Percentiles rank a stretch among this genome's conserved stretches.
phyloP scores from a whole-genome alignment of 2,888 invertebrate genomes.

The Pedicia rivosa region DNA sequence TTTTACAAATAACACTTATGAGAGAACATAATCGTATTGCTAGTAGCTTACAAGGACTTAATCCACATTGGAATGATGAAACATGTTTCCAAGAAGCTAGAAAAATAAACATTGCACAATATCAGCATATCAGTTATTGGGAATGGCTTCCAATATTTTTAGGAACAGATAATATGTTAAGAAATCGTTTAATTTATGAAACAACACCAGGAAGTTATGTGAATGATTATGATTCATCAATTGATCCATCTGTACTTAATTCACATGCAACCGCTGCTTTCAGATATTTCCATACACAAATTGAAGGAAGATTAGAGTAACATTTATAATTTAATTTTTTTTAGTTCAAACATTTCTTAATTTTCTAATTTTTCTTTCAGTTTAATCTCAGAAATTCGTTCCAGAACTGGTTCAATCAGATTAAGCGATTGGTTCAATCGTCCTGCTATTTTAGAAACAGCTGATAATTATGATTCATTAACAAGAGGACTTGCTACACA shows the following conservation, averaged over 20 bases:
- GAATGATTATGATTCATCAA: slow-evolving; percentile 34
- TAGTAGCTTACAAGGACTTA: slow-evolving; percentile 26
- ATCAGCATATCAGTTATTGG: slow-evolving; percentile 36
- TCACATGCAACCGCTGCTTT: slow-evolving; percentile 48
- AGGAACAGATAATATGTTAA: slow-evolving; percentile 29
- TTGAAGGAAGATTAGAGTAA: slow-evolving; percentile 35
- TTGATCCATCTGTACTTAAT: slow-evolving; percentile 41
- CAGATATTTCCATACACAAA: slow-evolving; percentile 45
- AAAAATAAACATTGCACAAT: slow-evolving; percentile 33
- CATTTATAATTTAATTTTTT: slow-evolving; percentile 10
- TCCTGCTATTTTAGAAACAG: slow-evolving; percentile 35
- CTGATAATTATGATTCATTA: slow-evolving; percentile 49
- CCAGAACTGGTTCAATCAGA: slow-evolving; percentile 29
- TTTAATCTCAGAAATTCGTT: slow-evolving; percentile 30
- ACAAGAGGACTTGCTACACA: slow-evolving; percentile 62
- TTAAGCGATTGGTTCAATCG: slow-evolving; percentile 37
- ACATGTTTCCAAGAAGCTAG: slow-evolving; percentile 34
- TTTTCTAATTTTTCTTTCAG: slow-evolving; percentile 18
- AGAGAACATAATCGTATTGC: slow-evolving; percentile 36
- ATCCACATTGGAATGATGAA: slow-evolving; percentile 37
- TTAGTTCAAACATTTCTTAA: background rate
- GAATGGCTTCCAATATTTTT: slow-evolving; percentile 37
- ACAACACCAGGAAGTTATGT: slow-evolving; percentile 23
- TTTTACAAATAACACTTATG: slow-evolving; percentile 32
- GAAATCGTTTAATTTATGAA: slow-evolving; percentile 27